Evolutionary conservation across 2,888 invertebrate species (phyloP), one percentile per base, ranked within the genome.

Genomic region (Petrophora chlorosata): DNA sequence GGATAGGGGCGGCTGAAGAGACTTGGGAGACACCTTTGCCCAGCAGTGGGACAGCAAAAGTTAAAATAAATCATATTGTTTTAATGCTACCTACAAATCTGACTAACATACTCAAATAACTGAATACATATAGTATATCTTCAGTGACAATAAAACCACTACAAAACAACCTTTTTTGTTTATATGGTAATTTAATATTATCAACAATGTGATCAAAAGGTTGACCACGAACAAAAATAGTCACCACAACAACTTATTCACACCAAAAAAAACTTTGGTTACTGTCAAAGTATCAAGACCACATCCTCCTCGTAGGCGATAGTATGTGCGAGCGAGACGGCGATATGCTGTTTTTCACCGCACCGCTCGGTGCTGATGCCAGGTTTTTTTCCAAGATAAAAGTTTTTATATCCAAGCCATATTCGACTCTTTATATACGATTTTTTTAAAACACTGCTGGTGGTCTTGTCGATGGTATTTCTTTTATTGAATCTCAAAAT

Each of bases 261-360:
- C 14, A 14, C 8, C 35, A 35, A 30, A 35, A 41, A 35, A 35
- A 39, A 9, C 13, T 19, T 8, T 14, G n/a, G 16, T 16, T 13
- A 15, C 26, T 62, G 32, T 40, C 45, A 40, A 83, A 82, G 79
- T 76, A 87, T 82, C 84, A 87, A 87, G 64, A 67, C 53, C 43
- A 13, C 30, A 53, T 14, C 23, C 35, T 60, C 70, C 33, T 28
- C 7, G 45, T 59, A 45, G 42, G 59, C 66, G 71, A 76, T 77
- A 78, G 67, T 63, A 68, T 61, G 85, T 56, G 79, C 55, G 77
- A 88, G 59, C 50, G 79, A 70, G 86, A 87, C 53, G 56, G 76
- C 53, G 45, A 67, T 63, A 79, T 61, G 56, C 69, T 73, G 74
- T 79, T 85, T 85, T 85, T 83, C 82, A 77, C 72, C 70, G 32